phyloP scores from a whole-genome alignment of 2,113 vertebrate species.

The Myocastor coypus region DNA sequence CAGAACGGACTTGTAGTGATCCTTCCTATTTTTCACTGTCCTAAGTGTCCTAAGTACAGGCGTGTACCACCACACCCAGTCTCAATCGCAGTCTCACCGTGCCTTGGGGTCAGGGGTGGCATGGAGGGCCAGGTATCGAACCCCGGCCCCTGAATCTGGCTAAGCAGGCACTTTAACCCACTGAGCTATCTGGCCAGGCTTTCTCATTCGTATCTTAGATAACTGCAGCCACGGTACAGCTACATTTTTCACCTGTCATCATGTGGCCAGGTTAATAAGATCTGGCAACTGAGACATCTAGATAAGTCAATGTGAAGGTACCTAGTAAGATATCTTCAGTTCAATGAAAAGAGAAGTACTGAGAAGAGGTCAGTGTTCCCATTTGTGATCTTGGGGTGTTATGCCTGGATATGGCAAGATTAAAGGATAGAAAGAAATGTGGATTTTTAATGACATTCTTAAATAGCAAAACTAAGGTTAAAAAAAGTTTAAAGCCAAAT shows the following conservation, averaged over 20 bases:
- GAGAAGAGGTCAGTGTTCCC: not conserved
- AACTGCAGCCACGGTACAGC: not conserved
- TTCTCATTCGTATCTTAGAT: not conserved
- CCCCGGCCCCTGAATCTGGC: too few relatives aligned
- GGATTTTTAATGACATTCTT: not conserved
- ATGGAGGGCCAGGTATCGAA: too few relatives aligned
- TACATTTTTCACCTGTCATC: not conserved
- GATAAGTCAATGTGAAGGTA: not conserved
- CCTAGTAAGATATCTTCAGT: not conserved
- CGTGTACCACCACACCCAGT: too few relatives aligned
- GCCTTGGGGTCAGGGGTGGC: too few relatives aligned
- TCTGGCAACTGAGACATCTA: not conserved
- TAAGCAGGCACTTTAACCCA: too few relatives aligned
- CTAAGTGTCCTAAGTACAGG: too few relatives aligned
- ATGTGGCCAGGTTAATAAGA: not conserved
- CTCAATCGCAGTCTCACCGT: too few relatives aligned
- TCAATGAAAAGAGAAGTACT: not conserved
- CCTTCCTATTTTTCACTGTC: too few relatives aligned
- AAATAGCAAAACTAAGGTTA: not conserved
- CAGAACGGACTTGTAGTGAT: too few relatives aligned
- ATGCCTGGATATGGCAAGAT: not conserved
- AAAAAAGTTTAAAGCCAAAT: not conserved
- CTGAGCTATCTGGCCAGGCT: not conserved
- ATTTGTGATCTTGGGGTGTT: not conserved
- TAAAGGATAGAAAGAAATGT: not conserved